Evolutionary conservation across 2,888 invertebrate genomes (phyloP).

Genomic region (Aplocera efformata): DNA sequence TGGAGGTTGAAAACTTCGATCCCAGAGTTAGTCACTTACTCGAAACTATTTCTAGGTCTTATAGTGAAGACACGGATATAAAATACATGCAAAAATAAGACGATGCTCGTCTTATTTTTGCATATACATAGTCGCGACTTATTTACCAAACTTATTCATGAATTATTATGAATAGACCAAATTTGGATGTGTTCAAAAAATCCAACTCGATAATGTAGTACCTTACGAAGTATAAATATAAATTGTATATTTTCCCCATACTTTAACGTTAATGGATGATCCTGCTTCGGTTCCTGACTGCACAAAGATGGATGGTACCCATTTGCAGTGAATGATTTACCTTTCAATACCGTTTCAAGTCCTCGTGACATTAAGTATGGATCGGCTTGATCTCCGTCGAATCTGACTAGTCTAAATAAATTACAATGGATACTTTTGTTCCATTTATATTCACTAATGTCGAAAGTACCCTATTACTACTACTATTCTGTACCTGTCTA

Average conservation of each 20-base stretch:
- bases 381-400: conserved; percentile 10
- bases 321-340: conserved; percentile 43
- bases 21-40: too few relatives aligned
- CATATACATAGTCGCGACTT: not conserved
- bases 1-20: too few relatives aligned
- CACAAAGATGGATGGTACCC: conserved; percentile 46
- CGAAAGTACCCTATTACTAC: too few relatives aligned
- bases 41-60: too few relatives aligned
- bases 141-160: too few relatives aligned
- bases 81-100: too few relatives aligned
- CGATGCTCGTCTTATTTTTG: too few relatives aligned
- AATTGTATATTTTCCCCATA: conserved; percentile 36
- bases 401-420: not conserved
- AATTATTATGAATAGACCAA: too few relatives aligned
- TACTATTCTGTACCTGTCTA: too few relatives aligned
- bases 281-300: conserved; percentile 43
- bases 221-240: conserved; percentile 29
- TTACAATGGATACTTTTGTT: conserved; percentile 14
- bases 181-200: conserved; percentile 11
- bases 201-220: conserved; percentile 10
- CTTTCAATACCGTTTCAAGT: conserved; percentile 27
- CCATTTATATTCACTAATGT: not conserved
- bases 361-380: conserved; percentile 18
- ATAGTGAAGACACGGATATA: too few relatives aligned
- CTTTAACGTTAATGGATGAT: conserved; percentile 45